Base-by-base conservation (phyloP, 1,140 invertebrate genomes). In the Drosophila mauritiana region DNA sequence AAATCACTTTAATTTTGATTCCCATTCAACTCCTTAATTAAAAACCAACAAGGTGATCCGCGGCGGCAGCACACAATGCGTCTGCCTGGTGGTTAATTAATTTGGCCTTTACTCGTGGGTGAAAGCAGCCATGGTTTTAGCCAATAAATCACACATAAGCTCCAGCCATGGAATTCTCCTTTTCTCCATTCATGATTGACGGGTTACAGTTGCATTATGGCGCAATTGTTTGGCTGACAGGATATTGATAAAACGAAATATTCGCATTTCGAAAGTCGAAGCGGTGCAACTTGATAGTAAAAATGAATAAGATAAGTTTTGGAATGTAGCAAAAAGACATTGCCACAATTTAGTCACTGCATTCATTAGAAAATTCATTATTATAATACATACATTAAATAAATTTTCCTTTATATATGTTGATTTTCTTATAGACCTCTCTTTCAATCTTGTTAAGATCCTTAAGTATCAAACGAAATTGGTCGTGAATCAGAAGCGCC, bases 11-110 rank as follows among this genome's bases (percentile, higher is more conserved):
- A 75, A 73, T 76, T 78, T 86, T 76, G 49, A 73, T 88, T 68
- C 58, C 20, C 69, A 80, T 83, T 68, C 67, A 69, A 45, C 31
- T 81, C 76, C 84, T 83, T 89, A 88, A 88, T 88, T 88, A 88
- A 88, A 88, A 88, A 88, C 53, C 74, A 88, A 86, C 84, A 88
- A 67, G 25, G 58, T 34, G 36, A 53, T 48, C 48, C 39, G 58
- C 20, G 15, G 61, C 61, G 46, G n/a, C 54, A 52, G 11, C 52
- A 55, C 34, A 52, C 70, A 61, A 67, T 65, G 61, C 42, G 36
- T n/a, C 36, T 46, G 63, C 54, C 61, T 79, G 82, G 83, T 79
- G 88, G 77, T 88, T 79, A 86, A 86, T 88, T 88, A 88, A 82
- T 82, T 82, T 86, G 78, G 74, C 83, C 83, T 69, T 49, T 36